Conservation (phyloP, 2,113 vertebrate species). For the Opisthocomus hoazin region DNA sequence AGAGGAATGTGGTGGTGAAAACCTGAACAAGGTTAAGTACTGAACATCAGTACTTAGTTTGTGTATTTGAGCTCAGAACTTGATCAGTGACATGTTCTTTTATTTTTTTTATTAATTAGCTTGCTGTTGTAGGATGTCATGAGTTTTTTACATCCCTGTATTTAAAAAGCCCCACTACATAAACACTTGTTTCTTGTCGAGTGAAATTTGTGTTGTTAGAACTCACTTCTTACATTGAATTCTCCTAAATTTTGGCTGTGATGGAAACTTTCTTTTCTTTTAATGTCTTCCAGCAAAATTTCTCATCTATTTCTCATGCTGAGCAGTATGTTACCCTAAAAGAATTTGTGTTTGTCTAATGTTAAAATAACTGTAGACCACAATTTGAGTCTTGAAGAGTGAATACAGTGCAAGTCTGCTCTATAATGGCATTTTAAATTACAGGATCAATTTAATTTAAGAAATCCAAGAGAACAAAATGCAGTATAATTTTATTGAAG, state of each 20-base stretch:
- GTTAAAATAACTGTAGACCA: not conserved
- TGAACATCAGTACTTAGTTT: not conserved
- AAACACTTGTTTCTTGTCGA: not conserved
- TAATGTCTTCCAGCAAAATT: not conserved
- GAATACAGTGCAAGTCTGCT: not conserved
- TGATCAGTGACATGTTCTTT: not conserved
- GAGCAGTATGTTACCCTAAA: not conserved
- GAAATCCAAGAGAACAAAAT: not conserved
- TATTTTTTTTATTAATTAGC: rapidly evolving
- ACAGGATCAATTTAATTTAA: not conserved
- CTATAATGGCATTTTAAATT: not conserved
- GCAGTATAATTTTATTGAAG: not conserved
- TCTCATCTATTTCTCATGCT: not conserved
- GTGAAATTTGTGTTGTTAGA: not conserved
- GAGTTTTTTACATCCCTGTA: not conserved
- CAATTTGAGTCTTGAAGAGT: not conserved
- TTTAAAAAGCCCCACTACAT: not conserved
- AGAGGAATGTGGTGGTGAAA: not conserved
- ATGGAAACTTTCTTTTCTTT: not conserved
- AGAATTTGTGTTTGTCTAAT: not conserved
- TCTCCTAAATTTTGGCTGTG: not conserved
- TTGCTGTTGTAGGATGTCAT: not conserved
- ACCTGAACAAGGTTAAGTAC: too few species aligned
- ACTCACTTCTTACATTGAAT: not conserved
- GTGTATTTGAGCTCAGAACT: not conserved